Evolutionary conservation across 2,797 vertebrate species (phyloP).

Genomic region (Eulemur mongoz): DNA sequence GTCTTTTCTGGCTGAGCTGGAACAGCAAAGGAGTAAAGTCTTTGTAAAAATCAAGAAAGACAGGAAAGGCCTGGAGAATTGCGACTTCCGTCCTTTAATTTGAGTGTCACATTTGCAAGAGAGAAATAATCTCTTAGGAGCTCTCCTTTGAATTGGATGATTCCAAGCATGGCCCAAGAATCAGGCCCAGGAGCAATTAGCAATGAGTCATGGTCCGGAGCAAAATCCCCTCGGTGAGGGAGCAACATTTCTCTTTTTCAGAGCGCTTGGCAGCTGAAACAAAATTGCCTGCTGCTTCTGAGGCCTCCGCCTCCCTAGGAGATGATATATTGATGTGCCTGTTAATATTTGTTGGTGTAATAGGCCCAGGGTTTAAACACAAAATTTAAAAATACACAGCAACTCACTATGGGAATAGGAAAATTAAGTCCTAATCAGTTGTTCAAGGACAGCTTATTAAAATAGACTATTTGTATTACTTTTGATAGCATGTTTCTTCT

Average conservation of each 20-base stretch:
- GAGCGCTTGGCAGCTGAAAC: not conserved
- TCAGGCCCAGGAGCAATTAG: not conserved
- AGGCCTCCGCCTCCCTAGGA: not conserved
- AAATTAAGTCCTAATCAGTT: not conserved
- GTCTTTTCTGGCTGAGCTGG: not conserved
- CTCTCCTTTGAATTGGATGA: not conserved
- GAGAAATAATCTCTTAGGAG: not conserved
- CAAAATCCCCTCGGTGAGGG: not conserved
- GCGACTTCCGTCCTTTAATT: not conserved
- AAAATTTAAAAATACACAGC: not conserved
- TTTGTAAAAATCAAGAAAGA: not conserved
- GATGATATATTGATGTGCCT: not conserved
- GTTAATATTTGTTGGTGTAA: not conserved
- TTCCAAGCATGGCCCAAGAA: slow-evolving; percentile 30
- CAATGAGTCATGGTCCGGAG: not conserved
- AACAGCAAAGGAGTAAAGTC: not conserved
- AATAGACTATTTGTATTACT: not conserved
- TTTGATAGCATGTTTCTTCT: not conserved
- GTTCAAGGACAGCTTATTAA: not conserved
- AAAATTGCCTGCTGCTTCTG: not conserved
- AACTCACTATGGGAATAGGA: not conserved
- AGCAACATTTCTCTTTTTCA: not conserved
- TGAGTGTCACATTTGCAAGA: not conserved
- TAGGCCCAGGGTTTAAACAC: not conserved
- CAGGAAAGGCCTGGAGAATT: not conserved